Evolutionary conservation across 2,797 vertebrate species (phyloP).

Genomic region (Rachycentron canadum): DNA sequence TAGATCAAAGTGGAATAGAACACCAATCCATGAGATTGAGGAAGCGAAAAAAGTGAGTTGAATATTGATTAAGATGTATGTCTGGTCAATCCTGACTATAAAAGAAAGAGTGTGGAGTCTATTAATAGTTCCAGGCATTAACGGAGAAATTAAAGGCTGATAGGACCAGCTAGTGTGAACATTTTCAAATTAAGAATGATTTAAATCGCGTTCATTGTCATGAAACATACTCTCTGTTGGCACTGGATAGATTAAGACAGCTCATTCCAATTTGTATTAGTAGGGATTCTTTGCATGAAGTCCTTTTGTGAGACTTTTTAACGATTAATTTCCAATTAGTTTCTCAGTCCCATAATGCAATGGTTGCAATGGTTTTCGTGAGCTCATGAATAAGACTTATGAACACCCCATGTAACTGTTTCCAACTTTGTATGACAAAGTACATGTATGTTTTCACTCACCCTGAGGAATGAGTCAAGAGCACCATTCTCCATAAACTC

Average conservation of each 20-base stretch:
- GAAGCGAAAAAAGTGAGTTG: slow-evolving; percentile 69
- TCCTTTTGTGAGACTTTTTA: slow-evolving; percentile 44
- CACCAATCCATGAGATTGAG: slow-evolving; percentile 84
- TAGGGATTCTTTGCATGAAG: slow-evolving; percentile 34
- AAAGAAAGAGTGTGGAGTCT: slow-evolving; percentile 71
- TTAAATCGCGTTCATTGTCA: slow-evolving; percentile 64
- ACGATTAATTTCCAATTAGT: slow-evolving; percentile 60
- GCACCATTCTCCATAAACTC: slow-evolving; percentile 99
- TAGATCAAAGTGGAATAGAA: slow-evolving; percentile 85
- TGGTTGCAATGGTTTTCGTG: slow-evolving; percentile 21
- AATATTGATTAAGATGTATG: slow-evolving; percentile 85
- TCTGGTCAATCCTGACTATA: slow-evolving; percentile 68
- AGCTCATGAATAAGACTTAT: slow-evolving; percentile 11
- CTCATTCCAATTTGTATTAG: slow-evolving; percentile 55
- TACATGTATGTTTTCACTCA: slow-evolving; percentile 74
- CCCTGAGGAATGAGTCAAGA: slow-evolving; percentile 97
- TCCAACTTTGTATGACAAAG: slow-evolving; percentile 3
- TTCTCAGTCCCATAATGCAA: slow-evolving; percentile 22
- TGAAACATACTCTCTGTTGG: slow-evolving; percentile 58
- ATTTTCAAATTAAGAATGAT: slow-evolving; percentile 66
- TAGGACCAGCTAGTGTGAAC: slow-evolving; percentile 44
- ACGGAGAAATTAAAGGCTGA: slow-evolving; percentile 67
- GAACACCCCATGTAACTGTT: neutral
- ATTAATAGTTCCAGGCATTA: slow-evolving; percentile 71
- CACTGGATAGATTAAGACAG: slow-evolving; percentile 37